Evolutionary conservation across 2,797 vertebrate genomes (phyloP), one percentile per base, ranked within the genome.

Genomic region (Etheostoma nigrum): DNA sequence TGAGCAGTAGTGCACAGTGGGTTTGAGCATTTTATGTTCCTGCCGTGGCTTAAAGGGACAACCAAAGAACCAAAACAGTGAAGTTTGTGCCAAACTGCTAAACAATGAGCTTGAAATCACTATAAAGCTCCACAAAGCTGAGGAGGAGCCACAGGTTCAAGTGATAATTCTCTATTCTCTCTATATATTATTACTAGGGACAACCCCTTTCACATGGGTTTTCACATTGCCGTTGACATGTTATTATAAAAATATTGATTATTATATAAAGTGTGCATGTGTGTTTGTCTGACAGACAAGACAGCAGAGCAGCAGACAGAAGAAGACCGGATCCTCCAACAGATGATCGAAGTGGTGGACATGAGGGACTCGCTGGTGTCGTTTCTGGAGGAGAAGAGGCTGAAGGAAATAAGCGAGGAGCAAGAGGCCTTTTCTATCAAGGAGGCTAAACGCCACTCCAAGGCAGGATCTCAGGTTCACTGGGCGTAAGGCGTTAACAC

Each of bases 331-430:
- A 84, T 95, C 85, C 92, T 98, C 57, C 90, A 80, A 23, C 91
- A 97, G 93, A 94, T 97, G 94, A 53, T 99, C 52, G 95, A 96
- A 0, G 96, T 98, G 88, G 97, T 99, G 90, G 95, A 97, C 87
- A 95, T 96, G 94, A 94, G 96, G 76, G 94, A 98, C 54, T 85
- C 94, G 13, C 92, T 99, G 84, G 97, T 99, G 79, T 87, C 95
- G 1, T 91, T 98, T 59, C 95, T 96, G 89, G 97, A 99, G 8
- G 95, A 98, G 80, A 94, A 96, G 89, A 91, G 97, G 78, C 95
- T 97, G 86, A 97, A 95, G 2, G 96, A 98, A 91, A 94, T 97
- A 9, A 90, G 84, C 19, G 93, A 94, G 59, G 93, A 92, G 74
- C 89, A 87, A 15, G 85, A 74, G 66, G 87, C 84, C 13, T 86